phyloP scores from a whole-genome alignment of 2,888 invertebrate species.

The Ophion costatus region DNA sequence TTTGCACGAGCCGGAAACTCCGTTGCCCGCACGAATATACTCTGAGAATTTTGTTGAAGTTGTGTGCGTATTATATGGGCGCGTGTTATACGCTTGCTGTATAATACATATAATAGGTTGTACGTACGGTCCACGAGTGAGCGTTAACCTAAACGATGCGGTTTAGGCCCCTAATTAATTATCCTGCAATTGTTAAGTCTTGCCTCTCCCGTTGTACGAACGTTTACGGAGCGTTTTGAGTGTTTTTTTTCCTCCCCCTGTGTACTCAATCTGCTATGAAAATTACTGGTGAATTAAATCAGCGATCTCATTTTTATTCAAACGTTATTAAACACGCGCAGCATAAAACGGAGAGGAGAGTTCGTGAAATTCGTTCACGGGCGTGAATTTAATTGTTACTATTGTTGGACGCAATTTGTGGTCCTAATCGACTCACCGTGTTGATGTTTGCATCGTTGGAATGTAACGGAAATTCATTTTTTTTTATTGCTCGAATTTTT shows the following conservation, averaged over 20 bases:
- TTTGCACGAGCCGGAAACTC: slow-evolving; percentile 76
- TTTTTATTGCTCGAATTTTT: no score
- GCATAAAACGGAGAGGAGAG: neutral
- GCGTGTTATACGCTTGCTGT: slow-evolving; percentile 31
- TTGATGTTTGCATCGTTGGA: neutral
- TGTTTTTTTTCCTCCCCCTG: neutral
- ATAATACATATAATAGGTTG: slow-evolving; percentile 62
- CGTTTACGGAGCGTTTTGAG: slow-evolving; percentile 15
- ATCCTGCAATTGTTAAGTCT: slow-evolving; percentile 68
- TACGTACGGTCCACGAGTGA: slow-evolving; percentile 71
- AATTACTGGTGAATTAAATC: neutral
- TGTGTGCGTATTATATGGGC: slow-evolving; percentile 39
- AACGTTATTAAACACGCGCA: neutral
- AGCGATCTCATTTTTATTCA: neutral
- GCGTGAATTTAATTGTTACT: neutral
- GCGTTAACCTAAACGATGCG: slow-evolving; percentile 77
- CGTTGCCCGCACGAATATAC: slow-evolving; percentile 57
- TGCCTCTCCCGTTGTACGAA: slow-evolving; percentile 17
- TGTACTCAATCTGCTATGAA: slow-evolving; percentile 1
- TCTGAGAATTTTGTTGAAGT: slow-evolving; percentile 49
- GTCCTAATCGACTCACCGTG: neutral
- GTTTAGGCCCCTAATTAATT: slow-evolving; percentile 79
- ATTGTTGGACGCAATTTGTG: neutral
- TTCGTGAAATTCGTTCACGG: neutral
- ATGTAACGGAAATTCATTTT: neutral